phyloP scores from a whole-genome alignment of 1,140 invertebrate genomes.

The Melitaea cinxia region DNA sequence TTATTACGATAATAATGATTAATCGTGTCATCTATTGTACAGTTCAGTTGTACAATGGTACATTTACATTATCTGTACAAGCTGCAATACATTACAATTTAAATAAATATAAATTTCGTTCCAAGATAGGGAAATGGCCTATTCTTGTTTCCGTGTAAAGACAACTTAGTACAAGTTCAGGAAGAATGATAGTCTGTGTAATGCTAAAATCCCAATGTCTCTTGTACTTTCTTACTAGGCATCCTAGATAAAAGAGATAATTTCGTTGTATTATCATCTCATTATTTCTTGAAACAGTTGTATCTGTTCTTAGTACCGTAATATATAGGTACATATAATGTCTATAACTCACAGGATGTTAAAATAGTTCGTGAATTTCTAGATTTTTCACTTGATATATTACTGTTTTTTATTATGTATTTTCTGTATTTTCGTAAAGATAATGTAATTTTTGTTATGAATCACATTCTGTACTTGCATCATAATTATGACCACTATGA shows the following conservation, averaged over 20 bases:
- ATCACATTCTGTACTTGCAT: too few relatives aligned
- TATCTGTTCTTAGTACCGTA: too few relatives aligned
- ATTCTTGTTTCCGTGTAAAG: conserved; percentile 9
- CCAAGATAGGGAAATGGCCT: conserved; percentile 7
- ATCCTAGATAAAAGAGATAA: neutral
- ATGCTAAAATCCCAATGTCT: neutral
- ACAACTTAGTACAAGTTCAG: conserved; percentile 7
- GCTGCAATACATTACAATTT: neutral
- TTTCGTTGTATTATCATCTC: neutral
- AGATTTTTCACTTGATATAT: too few relatives aligned
- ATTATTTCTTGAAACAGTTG: too few relatives aligned
- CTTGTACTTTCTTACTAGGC: neutral
- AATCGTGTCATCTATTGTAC: neutral
- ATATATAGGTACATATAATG: too few relatives aligned
- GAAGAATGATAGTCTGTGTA: neutral
- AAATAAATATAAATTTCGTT: conserved; percentile 6
- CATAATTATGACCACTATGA: too few relatives aligned
- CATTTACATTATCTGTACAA: neutral
- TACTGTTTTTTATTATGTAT: too few relatives aligned
- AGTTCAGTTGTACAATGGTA: neutral
- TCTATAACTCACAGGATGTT: too few relatives aligned
- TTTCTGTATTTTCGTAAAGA: too few relatives aligned
- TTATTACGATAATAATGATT: neutral
- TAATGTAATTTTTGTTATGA: too few relatives aligned
- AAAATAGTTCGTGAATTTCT: too few relatives aligned